These are phyloP conservation scores for Pseudomugil gertrudae DNA, from an alignment of 2,797 vertebrate species.

Conservation along the genomic window DNA sequence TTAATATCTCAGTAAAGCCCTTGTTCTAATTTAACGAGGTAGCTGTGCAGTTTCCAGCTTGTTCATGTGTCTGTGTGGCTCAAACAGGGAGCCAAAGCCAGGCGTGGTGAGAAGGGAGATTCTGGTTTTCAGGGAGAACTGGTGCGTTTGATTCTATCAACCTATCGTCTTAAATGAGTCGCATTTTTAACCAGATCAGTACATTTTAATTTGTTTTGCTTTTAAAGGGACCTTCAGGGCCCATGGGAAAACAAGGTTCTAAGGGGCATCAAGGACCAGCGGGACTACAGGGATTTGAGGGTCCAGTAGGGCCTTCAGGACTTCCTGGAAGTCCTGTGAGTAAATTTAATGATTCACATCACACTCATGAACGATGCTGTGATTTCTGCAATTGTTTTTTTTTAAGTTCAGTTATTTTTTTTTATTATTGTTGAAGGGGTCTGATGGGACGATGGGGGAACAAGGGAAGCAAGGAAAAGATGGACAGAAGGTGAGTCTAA, in stretches of 20 bases:
- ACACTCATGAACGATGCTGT: background rate
- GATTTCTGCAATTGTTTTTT: background rate
- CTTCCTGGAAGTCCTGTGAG: constrained; percentile 73
- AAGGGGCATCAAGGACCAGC: constrained; percentile 74
- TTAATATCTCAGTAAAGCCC: background rate
- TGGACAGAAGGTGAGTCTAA: constrained; percentile 74
- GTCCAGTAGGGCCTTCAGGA: constrained; percentile 71
- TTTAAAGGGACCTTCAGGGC: constrained; percentile 75
- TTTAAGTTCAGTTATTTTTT: too few relatives aligned
- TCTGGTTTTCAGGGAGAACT: constrained; percentile 74
- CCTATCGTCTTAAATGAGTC: background rate
- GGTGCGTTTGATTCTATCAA: constrained; percentile 57
- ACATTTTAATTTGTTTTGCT: constrained; percentile 19
- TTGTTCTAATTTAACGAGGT: background rate
- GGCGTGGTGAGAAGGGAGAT: constrained; percentile 70
- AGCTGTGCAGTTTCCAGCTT: constrained; percentile 18
- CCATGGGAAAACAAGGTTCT: constrained; percentile 71
- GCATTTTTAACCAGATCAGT: constrained; percentile 1
- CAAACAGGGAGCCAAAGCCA: constrained; percentile 74
- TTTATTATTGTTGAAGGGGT: constrained; percentile 65
- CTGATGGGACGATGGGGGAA: constrained; percentile 80
- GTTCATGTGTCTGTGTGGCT: constrained; percentile 10
- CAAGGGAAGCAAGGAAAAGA: constrained; percentile 79
- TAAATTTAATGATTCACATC: background rate
- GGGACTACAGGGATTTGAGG: constrained; percentile 72